Evolutionary conservation across 2,888 invertebrate species (phyloP).

Genomic region (Mamestra brassicae): DNA sequence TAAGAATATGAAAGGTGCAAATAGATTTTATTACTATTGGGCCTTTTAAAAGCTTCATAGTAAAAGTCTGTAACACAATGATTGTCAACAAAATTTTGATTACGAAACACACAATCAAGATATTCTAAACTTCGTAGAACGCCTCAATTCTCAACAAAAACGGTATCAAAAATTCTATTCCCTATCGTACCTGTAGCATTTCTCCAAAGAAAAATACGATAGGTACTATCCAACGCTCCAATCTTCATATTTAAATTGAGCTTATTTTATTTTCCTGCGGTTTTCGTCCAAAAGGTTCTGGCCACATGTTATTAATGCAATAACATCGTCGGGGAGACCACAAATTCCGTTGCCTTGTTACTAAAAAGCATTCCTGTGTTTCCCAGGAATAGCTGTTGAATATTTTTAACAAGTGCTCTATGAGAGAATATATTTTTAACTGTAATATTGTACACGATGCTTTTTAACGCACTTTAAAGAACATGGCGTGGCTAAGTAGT

Average conservation of each 20-base stretch:
- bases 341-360: slow-evolving; percentile 49
- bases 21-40: no score
- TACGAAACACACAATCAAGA: background rate
- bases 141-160: background rate
- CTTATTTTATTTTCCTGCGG: slow-evolving; percentile 17
- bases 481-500: background rate
- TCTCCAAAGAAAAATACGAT: slow-evolving; percentile 3
- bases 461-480: slow-evolving; percentile 13
- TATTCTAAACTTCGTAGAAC: background rate
- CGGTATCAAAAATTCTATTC: background rate
- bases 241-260: slow-evolving; percentile 22
- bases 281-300: slow-evolving; percentile 18
- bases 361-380: slow-evolving; percentile 64
- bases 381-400: slow-evolving; percentile 45
- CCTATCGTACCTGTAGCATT: background rate
- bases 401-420: slow-evolving; percentile 47
- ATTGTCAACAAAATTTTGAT: background rate
- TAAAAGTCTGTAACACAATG: no score
- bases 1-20: no score
- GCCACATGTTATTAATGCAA: slow-evolving; percentile 42
- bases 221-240: background rate
- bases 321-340: slow-evolving; percentile 49
- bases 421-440: slow-evolving; percentile 32
- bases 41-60: no score
- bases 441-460: slow-evolving; percentile 1